phyloP scores from a whole-genome alignment of 2,113 vertebrate genomes.

The Calidris pygmaea region DNA sequence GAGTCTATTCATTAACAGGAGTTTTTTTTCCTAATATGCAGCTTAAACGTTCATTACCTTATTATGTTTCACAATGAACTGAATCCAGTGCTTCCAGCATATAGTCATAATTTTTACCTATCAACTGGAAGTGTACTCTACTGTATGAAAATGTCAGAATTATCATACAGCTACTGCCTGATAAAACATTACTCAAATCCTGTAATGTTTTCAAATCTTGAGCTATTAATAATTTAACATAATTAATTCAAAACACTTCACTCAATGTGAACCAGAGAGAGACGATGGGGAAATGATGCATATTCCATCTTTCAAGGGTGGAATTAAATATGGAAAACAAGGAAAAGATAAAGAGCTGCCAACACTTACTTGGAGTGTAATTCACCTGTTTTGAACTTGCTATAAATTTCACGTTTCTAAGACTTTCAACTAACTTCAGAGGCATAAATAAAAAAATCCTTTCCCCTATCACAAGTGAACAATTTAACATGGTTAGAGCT shows the following conservation, averaged over 20 bases:
- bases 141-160: constrained; percentile 45
- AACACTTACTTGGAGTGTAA: constrained; percentile 51
- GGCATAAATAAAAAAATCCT: constrained; percentile 61
- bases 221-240: constrained; percentile 78
- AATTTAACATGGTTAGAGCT: constrained; percentile 56
- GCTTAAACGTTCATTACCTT: constrained; percentile 14
- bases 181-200: constrained; percentile 61
- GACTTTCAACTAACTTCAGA: constrained; percentile 67
- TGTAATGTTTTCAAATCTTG: constrained; percentile 70
- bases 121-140: constrained; percentile 1
- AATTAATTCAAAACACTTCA: constrained; percentile 81
- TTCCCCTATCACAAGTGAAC: constrained; percentile 55
- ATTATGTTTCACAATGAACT: constrained; percentile 37
- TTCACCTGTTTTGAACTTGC: constrained; percentile 61
- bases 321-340: constrained; percentile 74
- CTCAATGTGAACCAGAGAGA: constrained; percentile 62
- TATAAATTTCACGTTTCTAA: constrained; percentile 58
- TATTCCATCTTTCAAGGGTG: constrained; percentile 51
- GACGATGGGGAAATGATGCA: constrained; percentile 59
- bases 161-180: constrained; percentile 3
- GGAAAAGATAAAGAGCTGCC: constrained; percentile 63
- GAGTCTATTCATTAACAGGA: constrained; percentile 15
- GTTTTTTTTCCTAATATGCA: background rate
- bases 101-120: constrained; percentile 40
- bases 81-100: constrained; percentile 3